Evolutionary conservation across 2,797 vertebrate species (phyloP), one percentile per base, ranked within the genome.

Genomic region (Euphonia xanthogaster): DNA sequence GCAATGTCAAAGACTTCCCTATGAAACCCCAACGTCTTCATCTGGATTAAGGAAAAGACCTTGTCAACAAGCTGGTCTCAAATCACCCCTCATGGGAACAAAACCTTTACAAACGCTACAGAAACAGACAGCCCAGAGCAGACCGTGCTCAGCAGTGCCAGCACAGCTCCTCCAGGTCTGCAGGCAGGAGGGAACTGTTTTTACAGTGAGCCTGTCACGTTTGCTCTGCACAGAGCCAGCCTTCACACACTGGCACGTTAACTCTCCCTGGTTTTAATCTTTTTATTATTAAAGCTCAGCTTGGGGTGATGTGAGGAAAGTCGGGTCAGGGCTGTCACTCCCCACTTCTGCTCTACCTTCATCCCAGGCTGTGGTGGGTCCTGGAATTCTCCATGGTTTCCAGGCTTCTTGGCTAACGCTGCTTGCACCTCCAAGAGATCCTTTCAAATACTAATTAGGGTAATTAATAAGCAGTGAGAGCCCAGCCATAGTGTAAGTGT

Each of bases 371-470:
- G 14, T 4, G 33, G 68, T 7, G 61, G 81, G 72, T 13, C 87
- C 61, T 4, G 2, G 19, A 62, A 37, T 9, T 40, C 67, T 31
- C 81, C 84, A 39, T 0, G 4, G 40, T 77, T 91, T 80, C 86
- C 62, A 79, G 81, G 78, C 67, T 71, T 23, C 91, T 45, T 77
- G 72, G 75, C 90, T 39, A 77, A 53, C 10, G 1, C 77, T 20
- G 50, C 62, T 86, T 75, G 91, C 61, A 88, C 67, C 84, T 74
- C 84, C 71, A 44, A 90, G 87, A 95, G 72, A 68, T 45, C 80
- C 70, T 90, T 92, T 90, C 50, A 86, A 84, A 95, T 31, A 66
- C 94, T 93, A 82, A 94, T 95, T 87, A 93, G 74, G 77, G 55
- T 88, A 92, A 94, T 93, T 81, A 89, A 93, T 76, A 76, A 85